Conservation (phyloP, 2,113 vertebrate species). For the Burhinus oedicnemus region DNA sequence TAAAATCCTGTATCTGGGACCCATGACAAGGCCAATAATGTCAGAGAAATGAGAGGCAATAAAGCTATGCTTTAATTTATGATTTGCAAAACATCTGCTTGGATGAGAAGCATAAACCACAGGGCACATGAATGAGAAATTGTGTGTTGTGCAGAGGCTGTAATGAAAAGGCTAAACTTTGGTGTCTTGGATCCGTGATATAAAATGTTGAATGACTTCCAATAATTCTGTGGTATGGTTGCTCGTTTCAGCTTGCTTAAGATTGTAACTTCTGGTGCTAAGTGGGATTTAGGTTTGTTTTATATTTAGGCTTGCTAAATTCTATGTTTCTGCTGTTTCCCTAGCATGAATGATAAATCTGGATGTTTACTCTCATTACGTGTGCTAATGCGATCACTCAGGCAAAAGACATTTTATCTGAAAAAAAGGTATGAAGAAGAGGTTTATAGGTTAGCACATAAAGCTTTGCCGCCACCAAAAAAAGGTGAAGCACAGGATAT, state of each 20-base stretch:
- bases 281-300: not conserved
- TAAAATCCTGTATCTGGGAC: constrained; percentile 42
- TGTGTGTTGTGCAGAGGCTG: not conserved
- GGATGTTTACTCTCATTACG: not conserved
- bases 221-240: not conserved
- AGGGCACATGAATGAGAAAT: not conserved
- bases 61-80: constrained; percentile 63
- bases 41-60: constrained; percentile 55
- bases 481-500: not conserved
- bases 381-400: not conserved
- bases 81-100: constrained; percentile 56
- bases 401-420: not conserved
- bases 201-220: not conserved
- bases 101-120: constrained; percentile 46
- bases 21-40: constrained; percentile 65
- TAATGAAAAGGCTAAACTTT: not conserved
- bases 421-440: not conserved
- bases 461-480: not conserved
- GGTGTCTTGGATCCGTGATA: not conserved
- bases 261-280: not conserved
- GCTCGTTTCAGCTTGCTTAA: not conserved
- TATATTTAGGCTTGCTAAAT: not conserved
- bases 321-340: not conserved
- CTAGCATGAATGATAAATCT: not conserved
- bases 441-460: not conserved